Base-by-base conservation (phyloP, 2,888 invertebrate species). In the Adelognathus sp. region DNA sequence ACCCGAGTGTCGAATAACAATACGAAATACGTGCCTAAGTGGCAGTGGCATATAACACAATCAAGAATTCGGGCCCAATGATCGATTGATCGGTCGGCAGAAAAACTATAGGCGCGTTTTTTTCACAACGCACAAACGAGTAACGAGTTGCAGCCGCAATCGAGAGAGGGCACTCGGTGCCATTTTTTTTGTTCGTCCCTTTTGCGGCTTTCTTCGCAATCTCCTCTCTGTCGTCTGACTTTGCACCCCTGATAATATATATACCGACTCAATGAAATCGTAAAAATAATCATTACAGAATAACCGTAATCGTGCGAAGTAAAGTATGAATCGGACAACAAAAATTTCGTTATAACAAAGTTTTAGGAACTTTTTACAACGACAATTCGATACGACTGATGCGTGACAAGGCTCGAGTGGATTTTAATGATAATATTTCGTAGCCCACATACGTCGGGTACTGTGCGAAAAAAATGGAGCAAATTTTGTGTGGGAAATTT, bases 401-500 rank as follows among this genome's bases (percentile, higher is more conserved):
- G 78, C 76, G 71, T 78, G 24, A 14, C 75, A 41, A 36, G 36
- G 74, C 50, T 70, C 73, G 56, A 75, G 70, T 63, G 46, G 33
- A 80, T 76, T 80, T 76, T 82, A 76, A 69, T 71, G 64, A 74
- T 61, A 66, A 77, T 72, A 73, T 64, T 64, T 81, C 72, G 73
- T 80, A 78, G 58, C 27, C 46, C 33, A 41, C 60, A 56, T 72
- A 74, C 61, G 9, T 69, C 44, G 36, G 50, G 63, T 33, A 44
- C 58, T 50, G 44, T 61, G 52, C 71, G 58, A 36, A 64, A 69
- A 84, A 74, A 39, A 91, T 91, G 91, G 87, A 90, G 81, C 90
- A 91, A 86, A 87, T 91, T 80, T 76, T 91, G 44, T 86, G 88
- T 78, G 87, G 91, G 64, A 89, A 86, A 86, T 88, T 90, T 81